Evolutionary conservation across 2,113 vertebrate species (phyloP), one percentile per base, ranked within the genome.

Genomic region (Speoplatyrhinus poulsoni): DNA sequence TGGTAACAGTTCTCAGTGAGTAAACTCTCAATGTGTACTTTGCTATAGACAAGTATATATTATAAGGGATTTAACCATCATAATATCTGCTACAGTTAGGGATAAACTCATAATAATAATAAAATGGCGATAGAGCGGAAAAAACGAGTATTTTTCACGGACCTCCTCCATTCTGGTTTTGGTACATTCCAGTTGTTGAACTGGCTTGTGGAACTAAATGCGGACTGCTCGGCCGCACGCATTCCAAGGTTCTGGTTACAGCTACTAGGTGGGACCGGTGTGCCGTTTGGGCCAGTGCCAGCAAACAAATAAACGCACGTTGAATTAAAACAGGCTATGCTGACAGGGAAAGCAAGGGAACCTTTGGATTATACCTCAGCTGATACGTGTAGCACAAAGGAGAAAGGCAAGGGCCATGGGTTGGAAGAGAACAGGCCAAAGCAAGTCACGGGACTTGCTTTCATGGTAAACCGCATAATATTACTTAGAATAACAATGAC

Each of bases 171-270:
- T 9, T 3, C 0, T 10, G 41, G 13, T 5, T 55, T 46, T 93
- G 91, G 92, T 92, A 89, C 85, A 11, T 76, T 64, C 79, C 86
- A 58, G 85, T 72, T 67, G 77, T 73, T 52, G 63, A 70, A 79
- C 77, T 70, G 41, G 68, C 54, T 63, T 61, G 75, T 80, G 77
- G 72, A 80, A 67, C 75, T 17, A 72, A 69, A 76, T 75, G 69
- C 63, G 17, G 36, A 41, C 36, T 26, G 26, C 26, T 26, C 26
- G 1, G 36, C 36, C 36, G 36, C 46, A 60, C 74, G 72, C 67
- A 19, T 81, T 85, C 82, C 86, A 67, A 70, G 77, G 72, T 77
- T 84, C 79, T 80, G 53, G 75, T 84, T 82, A 75, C 83, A 75
- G 69, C 62, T 76, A 75, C 60, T 67, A 65, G 36, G 62, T n/a